These are phyloP conservation scores for Tympanuchus pallidicinctus DNA, from an alignment of 2,113 vertebrate species.

Conservation along the genomic window DNA sequence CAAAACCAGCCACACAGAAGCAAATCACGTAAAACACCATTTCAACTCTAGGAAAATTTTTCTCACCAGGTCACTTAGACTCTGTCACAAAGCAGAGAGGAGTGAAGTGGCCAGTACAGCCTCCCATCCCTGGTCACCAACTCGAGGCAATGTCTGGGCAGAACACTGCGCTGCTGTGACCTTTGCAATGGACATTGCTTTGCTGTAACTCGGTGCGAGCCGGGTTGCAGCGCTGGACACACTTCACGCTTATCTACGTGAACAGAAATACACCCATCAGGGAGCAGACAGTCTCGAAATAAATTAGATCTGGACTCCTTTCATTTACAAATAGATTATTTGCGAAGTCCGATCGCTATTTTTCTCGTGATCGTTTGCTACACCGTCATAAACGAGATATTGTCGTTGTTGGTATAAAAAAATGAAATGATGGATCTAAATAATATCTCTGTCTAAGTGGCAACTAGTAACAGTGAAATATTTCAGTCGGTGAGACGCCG, in stretches of 20 bases:
- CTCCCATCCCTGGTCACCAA: neutral
- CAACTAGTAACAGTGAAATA: constrained; percentile 10
- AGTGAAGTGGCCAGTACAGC: neutral
- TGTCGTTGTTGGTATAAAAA: neutral
- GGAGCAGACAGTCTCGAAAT: neutral
- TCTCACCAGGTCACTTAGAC: neutral
- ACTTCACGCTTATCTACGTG: neutral
- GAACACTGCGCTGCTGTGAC: neutral
- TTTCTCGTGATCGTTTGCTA: neutral
- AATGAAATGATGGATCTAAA: neutral
- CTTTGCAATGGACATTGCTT: fast-evolving
- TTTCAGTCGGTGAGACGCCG: neutral
- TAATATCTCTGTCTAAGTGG: neutral
- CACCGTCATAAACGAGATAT: constrained; percentile 38
- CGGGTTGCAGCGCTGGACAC: too few species aligned
- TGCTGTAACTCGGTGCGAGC: too few species aligned
- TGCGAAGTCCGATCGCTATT: neutral
- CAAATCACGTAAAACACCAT: neutral
- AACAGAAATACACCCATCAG: neutral
- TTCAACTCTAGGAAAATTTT: neutral
- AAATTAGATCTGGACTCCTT: neutral
- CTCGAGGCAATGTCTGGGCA: neutral
- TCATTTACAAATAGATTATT: neutral
- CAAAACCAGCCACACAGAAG: neutral
- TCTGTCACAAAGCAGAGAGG: neutral